Conservation (phyloP, 1,140 invertebrate genomes). For the Drosophila arizonae region DNA sequence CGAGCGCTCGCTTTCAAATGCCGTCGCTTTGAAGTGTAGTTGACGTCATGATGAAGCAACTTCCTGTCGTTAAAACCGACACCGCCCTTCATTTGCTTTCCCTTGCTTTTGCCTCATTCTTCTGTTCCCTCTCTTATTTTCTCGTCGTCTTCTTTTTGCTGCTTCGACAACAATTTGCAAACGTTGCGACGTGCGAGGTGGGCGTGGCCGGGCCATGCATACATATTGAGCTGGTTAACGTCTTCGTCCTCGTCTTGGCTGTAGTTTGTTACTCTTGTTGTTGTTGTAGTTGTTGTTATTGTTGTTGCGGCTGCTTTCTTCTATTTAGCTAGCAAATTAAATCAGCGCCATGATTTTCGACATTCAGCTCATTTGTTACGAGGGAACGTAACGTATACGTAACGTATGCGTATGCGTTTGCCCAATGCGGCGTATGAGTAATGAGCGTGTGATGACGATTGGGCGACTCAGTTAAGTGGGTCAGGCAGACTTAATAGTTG, state of each 20-base stretch:
- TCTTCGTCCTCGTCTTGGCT: conserved; percentile 4
- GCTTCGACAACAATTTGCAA: conserved; percentile 40
- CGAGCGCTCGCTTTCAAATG: conserved; percentile 26
- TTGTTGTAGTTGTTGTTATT: no score
- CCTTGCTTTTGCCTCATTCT: not conserved
- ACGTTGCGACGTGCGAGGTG: conserved; percentile 33
- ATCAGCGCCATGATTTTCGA: conserved; percentile 55
- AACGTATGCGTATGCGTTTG: not conserved
- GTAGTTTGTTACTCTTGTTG: conserved; percentile 1
- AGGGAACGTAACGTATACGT: not conserved
- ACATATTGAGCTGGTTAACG: conserved; percentile 60
- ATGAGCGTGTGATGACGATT: conserved; percentile 43
- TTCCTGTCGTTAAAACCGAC: conserved; percentile 48
- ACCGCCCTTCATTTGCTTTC: conserved; percentile 7
- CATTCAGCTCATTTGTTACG: conserved; percentile 13
- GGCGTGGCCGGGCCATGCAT: conserved; percentile 36
- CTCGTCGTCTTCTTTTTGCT: conserved; percentile 8
- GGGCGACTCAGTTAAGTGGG: conserved; percentile 22
- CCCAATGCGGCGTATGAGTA: conserved; percentile 57
- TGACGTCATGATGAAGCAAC: conserved; percentile 65
- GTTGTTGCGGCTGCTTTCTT: conserved; percentile 3
- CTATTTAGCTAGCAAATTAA: conserved; percentile 63
- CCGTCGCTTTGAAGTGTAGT: conserved; percentile 48
- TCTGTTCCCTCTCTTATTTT: no score
- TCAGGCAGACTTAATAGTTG: not conserved